Evolutionary conservation across 2,797 vertebrate species (phyloP), one percentile per base, ranked within the genome.

Genomic region (Tokudaia tokunoshimensis): DNA sequence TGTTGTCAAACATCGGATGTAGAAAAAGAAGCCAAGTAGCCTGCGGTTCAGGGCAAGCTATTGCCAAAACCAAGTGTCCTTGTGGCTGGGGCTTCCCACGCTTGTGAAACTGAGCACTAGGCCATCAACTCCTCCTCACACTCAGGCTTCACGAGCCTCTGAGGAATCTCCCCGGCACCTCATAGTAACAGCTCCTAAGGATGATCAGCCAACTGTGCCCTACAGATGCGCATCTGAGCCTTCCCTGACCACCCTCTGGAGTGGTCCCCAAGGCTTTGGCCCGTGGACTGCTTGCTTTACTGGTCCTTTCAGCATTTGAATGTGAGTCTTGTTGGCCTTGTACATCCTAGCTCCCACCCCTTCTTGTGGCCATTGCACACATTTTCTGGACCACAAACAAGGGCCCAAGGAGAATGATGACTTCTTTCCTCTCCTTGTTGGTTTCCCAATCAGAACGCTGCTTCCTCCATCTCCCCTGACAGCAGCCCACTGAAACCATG

Each of bases 71-170:
- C 86, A 92, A 76, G n/a, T 59, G 34, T 57, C 34, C 34, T 41
- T 1, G 8, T 10, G 75, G 31, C 50, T 4, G 24, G 8, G 26
- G 8, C 59, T 74, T 29, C 9, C 76, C 50, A 61, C n/a, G 2
- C 50, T 55, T 84, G 59, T 78, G 37, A 34, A 4, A 72, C 0
- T 11, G 6, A 19, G 4, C 0, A 3, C 26, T 20, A 1, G 22
- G n/a, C 67, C 3, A 41, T 41, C 75, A 0, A 29, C 50, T 70
- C 24, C 37, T 61, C 6, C 11, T 57, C 14, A 24, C 3, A 41
- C 52, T 17, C 26, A n/a, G 9, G 13, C 4, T 52, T 52, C 37
- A 26, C 4, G 11, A 37, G 17, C 22, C 0, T 0, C 4, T 65
- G 61, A 57, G 26, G 7, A 15, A 11, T 37, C 17, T 31, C 34